Base-by-base conservation (phyloP, 2,797 vertebrate genomes). In the Enteromius argenteus region DNA sequence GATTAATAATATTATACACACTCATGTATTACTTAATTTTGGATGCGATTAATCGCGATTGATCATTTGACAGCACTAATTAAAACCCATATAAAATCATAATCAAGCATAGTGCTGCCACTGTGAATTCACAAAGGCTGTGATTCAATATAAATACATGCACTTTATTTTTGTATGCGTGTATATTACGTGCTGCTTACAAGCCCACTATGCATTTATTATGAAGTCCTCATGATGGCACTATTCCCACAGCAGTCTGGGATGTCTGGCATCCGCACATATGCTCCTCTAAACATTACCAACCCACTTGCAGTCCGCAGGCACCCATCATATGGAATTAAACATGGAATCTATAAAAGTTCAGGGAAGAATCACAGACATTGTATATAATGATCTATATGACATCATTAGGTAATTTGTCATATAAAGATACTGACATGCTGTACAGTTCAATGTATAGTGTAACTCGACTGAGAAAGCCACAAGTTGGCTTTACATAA, bases 161-260 rank as follows among this genome's bases (percentile, higher is more conserved):
- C 39, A 39, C 39, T 9, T 39, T 39, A 8, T 6, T 37, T 37
- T 37, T 39, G 7, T 8, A 8, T 39, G 8, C 8, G 39, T 39
- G 8, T 9, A 39, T 39, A 39, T 39, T 39, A 39, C 39, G 39
- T 39, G 39, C n/a, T 7, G 9, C 17, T 64, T 15, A 78, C 23
- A 42, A 21, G 23, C 23, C 49, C 10, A 21, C 14, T 39, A 5
- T 67, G 42, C 44, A 67, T 66, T 5, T 2, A 39, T 42, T 15
- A 56, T 0, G 6, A 77, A 42, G 37, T 60, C 82, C 82, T 78
- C 66, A 84, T 60, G 82, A 37, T 84, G 82, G 82, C 82, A 79
- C 82, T 84, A 72, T 84, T 79, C 30, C 82, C 74, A 78, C 75
- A 84, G 51, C 14, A 60, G 44, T 69, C 27, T 13, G 17, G 30